Conservation (phyloP, 2,888 invertebrate genomes). For the Machimus rusticus region DNA sequence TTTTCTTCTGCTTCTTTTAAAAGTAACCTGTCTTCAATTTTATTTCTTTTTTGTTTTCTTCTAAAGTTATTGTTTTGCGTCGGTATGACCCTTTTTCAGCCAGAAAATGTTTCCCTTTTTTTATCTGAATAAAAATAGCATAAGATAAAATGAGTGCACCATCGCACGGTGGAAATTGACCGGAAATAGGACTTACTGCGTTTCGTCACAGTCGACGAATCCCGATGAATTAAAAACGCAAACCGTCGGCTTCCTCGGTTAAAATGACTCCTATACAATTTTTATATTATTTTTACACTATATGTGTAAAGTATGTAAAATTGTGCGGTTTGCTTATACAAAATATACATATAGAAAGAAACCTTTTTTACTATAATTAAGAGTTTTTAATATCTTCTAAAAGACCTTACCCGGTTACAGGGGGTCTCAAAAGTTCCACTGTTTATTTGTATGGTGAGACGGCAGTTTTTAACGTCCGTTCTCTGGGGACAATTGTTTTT, state of each 20-base stretch:
- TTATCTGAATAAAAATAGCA: not conserved
- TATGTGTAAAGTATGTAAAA: not conserved
- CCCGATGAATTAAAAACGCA: not conserved
- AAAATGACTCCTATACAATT: not conserved
- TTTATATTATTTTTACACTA: not conserved
- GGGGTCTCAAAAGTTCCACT: not conserved
- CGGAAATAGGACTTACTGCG: not conserved
- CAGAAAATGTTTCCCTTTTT: not conserved
- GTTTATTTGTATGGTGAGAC: no score
- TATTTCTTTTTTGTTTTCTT: not conserved
- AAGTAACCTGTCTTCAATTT: not conserved
- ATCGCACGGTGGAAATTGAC: not conserved
- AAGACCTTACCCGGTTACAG: not conserved
- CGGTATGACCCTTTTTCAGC: not conserved
- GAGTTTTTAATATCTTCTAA: not conserved
- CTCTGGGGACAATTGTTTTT: not conserved
- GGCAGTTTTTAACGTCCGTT: not conserved
- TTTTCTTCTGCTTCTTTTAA: not conserved
- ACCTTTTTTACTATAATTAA: not conserved
- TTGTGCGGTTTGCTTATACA: no score
- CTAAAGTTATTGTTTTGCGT: not conserved
- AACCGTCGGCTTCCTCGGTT: not conserved
- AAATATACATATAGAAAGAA: not conserved
- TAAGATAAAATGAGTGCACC: not conserved
- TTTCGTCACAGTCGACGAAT: not conserved